Base-by-base conservation (phyloP, 64 coral and sea anemone genomes). In the Stichodactyla helianthus region DNA sequence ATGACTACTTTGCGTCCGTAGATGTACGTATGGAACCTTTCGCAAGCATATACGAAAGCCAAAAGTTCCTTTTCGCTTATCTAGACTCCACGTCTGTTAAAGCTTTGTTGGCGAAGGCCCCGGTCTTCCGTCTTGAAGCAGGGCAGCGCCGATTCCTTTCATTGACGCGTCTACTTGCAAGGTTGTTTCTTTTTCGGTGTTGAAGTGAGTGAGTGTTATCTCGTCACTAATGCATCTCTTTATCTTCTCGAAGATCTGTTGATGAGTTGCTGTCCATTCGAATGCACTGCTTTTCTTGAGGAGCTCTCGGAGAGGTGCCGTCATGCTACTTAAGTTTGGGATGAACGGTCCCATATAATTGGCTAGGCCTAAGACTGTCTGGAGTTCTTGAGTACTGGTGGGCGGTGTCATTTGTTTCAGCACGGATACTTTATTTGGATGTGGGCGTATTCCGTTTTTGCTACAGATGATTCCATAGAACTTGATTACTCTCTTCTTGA, bases 401-500 rank as follows among this genome's bases (percentile, higher is more conserved):
- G 71, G 23, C 54, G 54, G 7, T 54, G 19, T 28, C 79, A 82
- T 82, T 28, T 82, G 7, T 18, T 82, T 82, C 6, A 82, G 6
- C 44, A 27, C 79, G 4, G 27, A 87, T 56, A 23, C 81, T 58
- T 16, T 18, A 5, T 50, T 71, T 6, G 79, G 79, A 28, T 35
- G 8, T 82, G 79, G 79, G 13, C 27, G 14, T 6, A 82, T 18
- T 51, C 44, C 79, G 5, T 82, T 6, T 82, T 25, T 5, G 4
- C 79, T 28, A 28, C 79, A 86, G 10, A 89, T 89, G 57, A 89
- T 68, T 6, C 91, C 86, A 51, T 85, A 93, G 55, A 93, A 93
- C 55, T 79, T 93, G 27, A 88, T 88, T 53, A 85, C 79, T n/a
- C 74, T 57, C 28, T 86, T 10, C 51, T 89, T 93, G 71, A 93